Conservation (phyloP, 37 sponge, comb jelly and placozoan genomes). For the Corticium candelabrum region DNA sequence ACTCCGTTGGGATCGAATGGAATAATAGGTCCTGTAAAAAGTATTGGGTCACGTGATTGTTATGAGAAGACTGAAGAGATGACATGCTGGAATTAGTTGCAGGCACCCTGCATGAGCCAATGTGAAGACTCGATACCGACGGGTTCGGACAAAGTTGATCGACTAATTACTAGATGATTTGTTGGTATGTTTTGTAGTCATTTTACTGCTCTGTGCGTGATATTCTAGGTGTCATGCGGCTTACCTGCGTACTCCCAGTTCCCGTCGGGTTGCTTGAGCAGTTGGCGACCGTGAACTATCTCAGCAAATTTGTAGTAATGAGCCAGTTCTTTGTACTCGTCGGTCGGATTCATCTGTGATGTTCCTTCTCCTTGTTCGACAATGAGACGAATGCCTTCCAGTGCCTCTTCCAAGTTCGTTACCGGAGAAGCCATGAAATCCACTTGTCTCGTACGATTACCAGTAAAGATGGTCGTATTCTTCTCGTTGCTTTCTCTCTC, state of each 20-base stretch:
- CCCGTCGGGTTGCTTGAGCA: not conserved
- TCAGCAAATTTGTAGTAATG: conserved; percentile 49
- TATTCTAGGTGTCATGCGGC: too few species aligned
- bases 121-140: too few species aligned
- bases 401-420: conserved; percentile 6
- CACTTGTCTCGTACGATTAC: not conserved
- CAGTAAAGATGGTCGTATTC: conserved; percentile 25
- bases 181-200: too few species aligned
- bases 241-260: conserved; percentile 9
- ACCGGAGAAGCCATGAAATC: not conserved
- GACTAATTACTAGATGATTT: too few species aligned
- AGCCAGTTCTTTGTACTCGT: not conserved
- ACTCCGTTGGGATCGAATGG: conserved; percentile 39
- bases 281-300: conserved; percentile 18
- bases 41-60: too few species aligned
- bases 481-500: conserved; percentile 1
- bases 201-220: too few species aligned
- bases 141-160: too few species aligned
- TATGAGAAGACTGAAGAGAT: too few species aligned
- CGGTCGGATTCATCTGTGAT: conserved; percentile 17
- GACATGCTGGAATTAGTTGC: too few species aligned
- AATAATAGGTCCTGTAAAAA: conserved; percentile 25
- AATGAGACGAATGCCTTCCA: conserved; percentile 17
- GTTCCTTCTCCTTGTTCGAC: conserved; percentile 42
- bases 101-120: too few species aligned